Percentiles rank a stretch among this genome's conserved stretches.
Conservation (phyloP, 2,113 vertebrate species). For the Halichoerus grypus region DNA sequence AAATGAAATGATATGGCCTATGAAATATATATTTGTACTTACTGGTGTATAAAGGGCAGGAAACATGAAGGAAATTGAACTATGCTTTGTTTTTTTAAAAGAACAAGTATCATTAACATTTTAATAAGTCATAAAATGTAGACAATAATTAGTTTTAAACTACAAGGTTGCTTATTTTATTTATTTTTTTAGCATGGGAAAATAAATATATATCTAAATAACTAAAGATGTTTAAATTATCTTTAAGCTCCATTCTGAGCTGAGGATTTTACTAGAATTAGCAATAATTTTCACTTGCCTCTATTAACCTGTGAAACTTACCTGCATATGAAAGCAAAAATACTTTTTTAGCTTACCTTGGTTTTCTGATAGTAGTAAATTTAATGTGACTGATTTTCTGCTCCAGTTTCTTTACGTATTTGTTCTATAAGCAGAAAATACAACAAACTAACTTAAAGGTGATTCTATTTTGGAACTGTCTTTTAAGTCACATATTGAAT, state of each 20-base stretch:
- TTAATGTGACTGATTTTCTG: conserved; percentile 77
- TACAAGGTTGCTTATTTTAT: background rate
- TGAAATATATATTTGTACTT: background rate
- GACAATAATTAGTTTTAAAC: background rate
- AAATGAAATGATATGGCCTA: background rate
- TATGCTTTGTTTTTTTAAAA: background rate
- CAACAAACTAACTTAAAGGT: conserved; percentile 64
- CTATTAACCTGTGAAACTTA: conserved; percentile 46
- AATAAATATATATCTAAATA: background rate
- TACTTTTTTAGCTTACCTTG: conserved; percentile 64
- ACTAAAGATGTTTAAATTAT: conserved; percentile 14
- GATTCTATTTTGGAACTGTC: conserved; percentile 68
- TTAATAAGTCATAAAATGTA: background rate
- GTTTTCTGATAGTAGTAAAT: conserved; percentile 66
- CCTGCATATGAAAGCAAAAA: conserved; percentile 1
- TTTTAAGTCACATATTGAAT: conserved; percentile 68
- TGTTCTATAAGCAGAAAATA: conserved; percentile 80
- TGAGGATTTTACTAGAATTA: background rate
- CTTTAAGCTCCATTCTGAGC: background rate
- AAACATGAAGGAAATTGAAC: background rate
- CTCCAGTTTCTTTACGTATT: conserved; percentile 73
- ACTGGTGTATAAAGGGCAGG: background rate
- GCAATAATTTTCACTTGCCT: conserved; percentile 30
- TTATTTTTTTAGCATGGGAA: background rate
- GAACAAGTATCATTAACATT: background rate